Evolutionary conservation across 2,797 vertebrate species (phyloP).

Genomic region (Psittacula derbiana): DNA sequence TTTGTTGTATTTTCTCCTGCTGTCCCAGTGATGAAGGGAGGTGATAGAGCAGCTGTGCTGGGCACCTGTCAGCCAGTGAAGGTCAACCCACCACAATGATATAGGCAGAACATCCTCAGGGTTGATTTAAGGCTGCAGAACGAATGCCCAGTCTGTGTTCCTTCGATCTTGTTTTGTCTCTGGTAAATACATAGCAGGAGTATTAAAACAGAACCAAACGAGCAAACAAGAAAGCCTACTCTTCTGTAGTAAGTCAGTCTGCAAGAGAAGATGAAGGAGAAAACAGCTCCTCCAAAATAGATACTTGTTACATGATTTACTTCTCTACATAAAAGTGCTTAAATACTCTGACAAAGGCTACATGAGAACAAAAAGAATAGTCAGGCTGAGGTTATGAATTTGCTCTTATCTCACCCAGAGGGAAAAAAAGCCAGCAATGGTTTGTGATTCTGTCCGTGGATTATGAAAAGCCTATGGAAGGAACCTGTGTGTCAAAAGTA

Average conservation of each 20-base stretch:
- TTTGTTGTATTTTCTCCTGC: background rate
- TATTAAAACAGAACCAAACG: background rate
- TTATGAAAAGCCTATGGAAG: background rate
- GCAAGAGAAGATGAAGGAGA: background rate
- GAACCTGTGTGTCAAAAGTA: background rate
- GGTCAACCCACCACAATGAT: background rate
- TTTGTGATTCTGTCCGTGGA: background rate
- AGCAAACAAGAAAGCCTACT: background rate
- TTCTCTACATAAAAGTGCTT: background rate
- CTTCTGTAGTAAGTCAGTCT: background rate
- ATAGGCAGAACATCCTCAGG: background rate
- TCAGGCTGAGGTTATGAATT: background rate
- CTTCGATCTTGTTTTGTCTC: background rate
- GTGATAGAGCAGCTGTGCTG: background rate
- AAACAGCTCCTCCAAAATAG: background rate
- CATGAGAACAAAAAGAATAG: background rate
- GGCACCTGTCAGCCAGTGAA: background rate
- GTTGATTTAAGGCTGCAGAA: background rate
- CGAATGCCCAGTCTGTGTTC: fast-evolving
- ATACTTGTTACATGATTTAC: background rate
- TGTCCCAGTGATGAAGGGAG: background rate
- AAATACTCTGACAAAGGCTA: background rate
- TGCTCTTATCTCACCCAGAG: background rate
- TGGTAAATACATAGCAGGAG: background rate
- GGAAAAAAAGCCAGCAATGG: background rate